Evolutionary conservation across 2,797 vertebrate genomes (phyloP).

Genomic region (Amphiprion clarkii): DNA sequence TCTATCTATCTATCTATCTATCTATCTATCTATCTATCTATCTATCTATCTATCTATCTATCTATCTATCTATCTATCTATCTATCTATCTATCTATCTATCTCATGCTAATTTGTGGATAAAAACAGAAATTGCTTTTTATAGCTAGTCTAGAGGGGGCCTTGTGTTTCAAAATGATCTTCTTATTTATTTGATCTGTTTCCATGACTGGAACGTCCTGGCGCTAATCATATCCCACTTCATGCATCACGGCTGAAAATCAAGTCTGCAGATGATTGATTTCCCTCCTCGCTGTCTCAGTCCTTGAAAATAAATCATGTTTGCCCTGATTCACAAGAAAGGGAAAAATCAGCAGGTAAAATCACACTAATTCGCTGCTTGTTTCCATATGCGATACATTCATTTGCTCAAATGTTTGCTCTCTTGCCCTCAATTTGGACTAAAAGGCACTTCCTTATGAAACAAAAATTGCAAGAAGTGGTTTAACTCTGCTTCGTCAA

Average conservation of each 20-base stretch:
- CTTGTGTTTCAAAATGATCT: constrained; percentile 14
- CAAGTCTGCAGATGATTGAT: background rate
- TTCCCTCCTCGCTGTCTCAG: background rate
- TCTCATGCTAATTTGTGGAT: background rate
- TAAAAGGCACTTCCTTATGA: background rate
- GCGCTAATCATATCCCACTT: too few relatives aligned
- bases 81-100: constrained; percentile 7
- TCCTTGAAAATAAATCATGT: background rate
- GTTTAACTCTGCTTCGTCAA: background rate
- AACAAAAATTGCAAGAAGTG: background rate
- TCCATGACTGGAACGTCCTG: background rate
- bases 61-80: background rate
- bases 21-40: too few relatives aligned
- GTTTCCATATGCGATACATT: background rate
- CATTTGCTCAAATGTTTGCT: background rate
- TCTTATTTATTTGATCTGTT: constrained; percentile 12
- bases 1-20: too few relatives aligned
- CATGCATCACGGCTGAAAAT: background rate
- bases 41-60: too few relatives aligned
- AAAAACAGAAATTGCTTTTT: constrained; percentile 6
- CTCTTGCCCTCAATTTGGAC: too few relatives aligned
- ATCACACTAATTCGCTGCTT: background rate
- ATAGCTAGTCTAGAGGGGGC: background rate
- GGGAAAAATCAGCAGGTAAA: background rate
- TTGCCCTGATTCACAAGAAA: background rate